Conservation (phyloP, 2,888 invertebrate species). For the Acanthosepion esculentum region DNA sequence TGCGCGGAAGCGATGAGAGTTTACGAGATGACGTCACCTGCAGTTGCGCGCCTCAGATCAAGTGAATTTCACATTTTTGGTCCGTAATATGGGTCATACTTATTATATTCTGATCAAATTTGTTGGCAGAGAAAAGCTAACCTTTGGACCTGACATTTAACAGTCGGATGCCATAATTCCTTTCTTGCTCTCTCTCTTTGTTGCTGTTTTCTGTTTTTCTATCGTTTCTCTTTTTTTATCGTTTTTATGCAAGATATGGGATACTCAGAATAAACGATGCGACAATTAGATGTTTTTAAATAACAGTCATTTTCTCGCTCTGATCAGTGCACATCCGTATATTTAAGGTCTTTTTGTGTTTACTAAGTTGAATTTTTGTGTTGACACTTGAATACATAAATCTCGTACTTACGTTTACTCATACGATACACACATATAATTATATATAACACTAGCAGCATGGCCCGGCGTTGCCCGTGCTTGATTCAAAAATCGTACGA, state of each 20-base stretch:
- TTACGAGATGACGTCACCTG: neutral
- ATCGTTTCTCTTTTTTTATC: neutral
- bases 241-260: neutral
- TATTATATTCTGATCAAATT: neutral
- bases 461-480: too few relatives aligned
- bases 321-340: neutral
- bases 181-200: neutral
- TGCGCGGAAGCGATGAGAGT: neutral
- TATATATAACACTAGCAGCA: too few relatives aligned
- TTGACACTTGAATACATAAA: neutral
- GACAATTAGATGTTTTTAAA: neutral
- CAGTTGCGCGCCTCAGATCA: neutral
- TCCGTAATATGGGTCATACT: neutral
- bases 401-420: too few relatives aligned
- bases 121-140: neutral
- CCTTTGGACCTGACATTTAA: neutral
- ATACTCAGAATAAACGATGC: neutral
- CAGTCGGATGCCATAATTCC: neutral
- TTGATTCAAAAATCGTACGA: too few relatives aligned
- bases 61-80: neutral
- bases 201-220: neutral
- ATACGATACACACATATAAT: too few relatives aligned
- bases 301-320: neutral
- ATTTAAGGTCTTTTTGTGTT: neutral
- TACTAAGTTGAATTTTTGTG: neutral